phyloP scores from a whole-genome alignment of 2,797 vertebrate genomes.

The Spea hammondii region DNA sequence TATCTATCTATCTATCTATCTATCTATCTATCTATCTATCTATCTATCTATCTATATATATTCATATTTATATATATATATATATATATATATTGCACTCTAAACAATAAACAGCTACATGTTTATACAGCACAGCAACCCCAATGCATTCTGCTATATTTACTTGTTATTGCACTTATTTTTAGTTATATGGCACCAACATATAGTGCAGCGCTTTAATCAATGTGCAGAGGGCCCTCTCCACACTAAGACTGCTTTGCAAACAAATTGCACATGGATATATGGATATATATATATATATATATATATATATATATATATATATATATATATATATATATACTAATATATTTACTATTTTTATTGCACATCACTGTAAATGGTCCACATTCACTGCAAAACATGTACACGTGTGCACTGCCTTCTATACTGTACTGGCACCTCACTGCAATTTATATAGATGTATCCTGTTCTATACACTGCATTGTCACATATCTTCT shows the following conservation, averaged over 20 bases:
- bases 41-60: no score
- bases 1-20: not conserved
- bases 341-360: not conserved
- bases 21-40: no score
- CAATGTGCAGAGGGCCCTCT: no score
- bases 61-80: not conserved
- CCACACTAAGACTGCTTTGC: no score
- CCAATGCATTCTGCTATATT: not conserved
- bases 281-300: no score
- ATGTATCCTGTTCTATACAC: not conserved
- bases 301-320: not conserved
- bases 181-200: not conserved
- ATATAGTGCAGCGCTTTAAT: no score
- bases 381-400: not conserved
- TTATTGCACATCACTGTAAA: no score
- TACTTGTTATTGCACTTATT: not conserved
- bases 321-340: not conserved
- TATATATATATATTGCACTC: not conserved
- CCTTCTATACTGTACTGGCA: not conserved
- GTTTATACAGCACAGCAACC: not conserved
- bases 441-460: not conserved
- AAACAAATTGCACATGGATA: no score
- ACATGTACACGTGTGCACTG: not conserved
- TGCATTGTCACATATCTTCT: no score
- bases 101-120: not conserved